A percentile compares a stretch with the other conserved stretches of the same genome.
Conservation (phyloP, 2,888 invertebrate genomes). For the Brachyopa scutellaris region DNA sequence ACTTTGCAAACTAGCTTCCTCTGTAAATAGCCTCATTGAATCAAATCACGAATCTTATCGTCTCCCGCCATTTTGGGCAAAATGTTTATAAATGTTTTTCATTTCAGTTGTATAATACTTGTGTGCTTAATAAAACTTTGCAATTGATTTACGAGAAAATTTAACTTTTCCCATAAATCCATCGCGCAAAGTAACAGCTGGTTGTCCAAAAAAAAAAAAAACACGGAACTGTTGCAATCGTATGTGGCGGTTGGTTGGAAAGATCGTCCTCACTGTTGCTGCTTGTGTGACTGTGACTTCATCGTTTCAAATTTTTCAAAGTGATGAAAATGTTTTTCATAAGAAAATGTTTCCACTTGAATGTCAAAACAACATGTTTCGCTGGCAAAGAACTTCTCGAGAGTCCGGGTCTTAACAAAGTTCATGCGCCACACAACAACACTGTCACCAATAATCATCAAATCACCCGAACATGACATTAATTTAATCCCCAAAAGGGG, state of each 20-base stretch:
- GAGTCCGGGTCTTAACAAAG: slow-evolving; percentile 8
- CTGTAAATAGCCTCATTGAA: too few species aligned
- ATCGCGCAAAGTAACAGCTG: slow-evolving; percentile 9
- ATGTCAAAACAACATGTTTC: slow-evolving; percentile 56
- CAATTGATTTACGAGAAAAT: slow-evolving; percentile 54
- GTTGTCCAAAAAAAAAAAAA: slow-evolving; percentile 11
- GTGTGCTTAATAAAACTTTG: slow-evolving; percentile 26
- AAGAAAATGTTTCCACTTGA: slow-evolving; percentile 24
- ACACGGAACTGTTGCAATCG: slow-evolving; percentile 23
- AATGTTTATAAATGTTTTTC: slow-evolving; percentile 15
- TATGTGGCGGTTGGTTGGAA: slow-evolving; percentile 17
- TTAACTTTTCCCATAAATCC: slow-evolving; percentile 60
- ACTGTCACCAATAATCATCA: slow-evolving; percentile 67
- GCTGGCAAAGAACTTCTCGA: not conserved
- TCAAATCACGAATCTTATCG: too few species aligned
- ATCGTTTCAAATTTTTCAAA: not conserved
- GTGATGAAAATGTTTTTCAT: slow-evolving; percentile 24
- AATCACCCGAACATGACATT: slow-evolving; percentile 69
- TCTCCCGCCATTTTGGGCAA: too few species aligned
- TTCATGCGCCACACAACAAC: slow-evolving; percentile 49
- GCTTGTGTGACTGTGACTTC: not conserved
- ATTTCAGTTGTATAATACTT: too few species aligned
- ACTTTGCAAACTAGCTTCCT: too few species aligned
- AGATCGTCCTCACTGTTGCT: not conserved
- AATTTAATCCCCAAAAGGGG: slow-evolving; percentile 65